Evolutionary conservation across 2,888 invertebrate genomes (phyloP).

Genomic region (Mythimna lalbum): DNA sequence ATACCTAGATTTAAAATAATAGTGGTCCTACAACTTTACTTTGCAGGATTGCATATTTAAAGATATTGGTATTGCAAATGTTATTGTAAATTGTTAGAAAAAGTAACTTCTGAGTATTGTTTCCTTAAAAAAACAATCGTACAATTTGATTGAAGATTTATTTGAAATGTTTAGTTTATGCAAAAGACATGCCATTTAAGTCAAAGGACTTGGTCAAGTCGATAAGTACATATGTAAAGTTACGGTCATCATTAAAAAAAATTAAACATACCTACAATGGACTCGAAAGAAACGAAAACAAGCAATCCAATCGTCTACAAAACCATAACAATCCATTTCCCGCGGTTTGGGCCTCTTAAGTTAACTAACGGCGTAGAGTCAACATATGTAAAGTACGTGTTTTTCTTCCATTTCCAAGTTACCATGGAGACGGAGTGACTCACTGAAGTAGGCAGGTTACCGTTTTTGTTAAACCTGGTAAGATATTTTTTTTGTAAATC

Average conservation of each 20-base stretch:
- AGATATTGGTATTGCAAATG: no score
- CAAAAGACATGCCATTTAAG: not conserved
- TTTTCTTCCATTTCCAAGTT: conserved; percentile 40
- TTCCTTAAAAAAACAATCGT: not conserved
- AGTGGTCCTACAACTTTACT: not conserved
- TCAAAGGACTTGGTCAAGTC: conserved; percentile 1
- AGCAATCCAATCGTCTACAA: conserved; percentile 7
- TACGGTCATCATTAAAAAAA: conserved; percentile 14
- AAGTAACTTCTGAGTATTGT: no score
- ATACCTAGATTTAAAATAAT: not conserved
- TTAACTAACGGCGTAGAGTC: conserved; percentile 25
- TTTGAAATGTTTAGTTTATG: not conserved
- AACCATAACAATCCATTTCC: conserved; percentile 49
- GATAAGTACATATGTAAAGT: not conserved
- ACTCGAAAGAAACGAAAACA: not conserved
- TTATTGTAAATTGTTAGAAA: not conserved
- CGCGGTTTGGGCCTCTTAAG: conserved; percentile 13
- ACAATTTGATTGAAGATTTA: not conserved
- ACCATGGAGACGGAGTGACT: conserved; percentile 19
- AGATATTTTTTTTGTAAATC: conserved; percentile 7
- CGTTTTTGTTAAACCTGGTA: not conserved
- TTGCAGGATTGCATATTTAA: not conserved
- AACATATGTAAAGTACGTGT: conserved; percentile 31
- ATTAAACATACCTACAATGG: conserved; percentile 7
- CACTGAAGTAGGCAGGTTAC: conserved; percentile 6